A percentile compares a stretch with the other conserved stretches of the same genome.
Conservation (phyloP, 1,140 invertebrate species). For the Ceratoteleas bidentatus region DNA sequence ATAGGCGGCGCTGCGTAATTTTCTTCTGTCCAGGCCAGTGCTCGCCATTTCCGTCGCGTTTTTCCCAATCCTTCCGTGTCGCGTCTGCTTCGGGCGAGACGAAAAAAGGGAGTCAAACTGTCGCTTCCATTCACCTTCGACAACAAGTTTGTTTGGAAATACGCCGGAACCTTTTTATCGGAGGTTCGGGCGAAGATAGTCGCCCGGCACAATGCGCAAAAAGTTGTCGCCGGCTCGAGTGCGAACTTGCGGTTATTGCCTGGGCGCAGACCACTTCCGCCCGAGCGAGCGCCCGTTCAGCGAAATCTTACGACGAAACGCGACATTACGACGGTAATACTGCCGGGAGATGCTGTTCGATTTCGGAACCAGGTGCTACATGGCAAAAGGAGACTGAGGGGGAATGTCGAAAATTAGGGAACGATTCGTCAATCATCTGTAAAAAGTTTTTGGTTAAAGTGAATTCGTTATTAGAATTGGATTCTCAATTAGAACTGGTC, state of each 20-base stretch:
- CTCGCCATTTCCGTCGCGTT: no score
- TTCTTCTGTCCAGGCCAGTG: no score
- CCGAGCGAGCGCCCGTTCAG: slow-evolving; percentile 20
- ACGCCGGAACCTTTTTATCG: slow-evolving; percentile 48
- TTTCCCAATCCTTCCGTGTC: slow-evolving; percentile 33
- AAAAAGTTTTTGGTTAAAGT: no score
- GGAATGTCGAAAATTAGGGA: no score
- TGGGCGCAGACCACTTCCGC: slow-evolving; percentile 12
- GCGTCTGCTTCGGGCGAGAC: slow-evolving; percentile 19
- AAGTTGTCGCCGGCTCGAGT: slow-evolving; percentile 35
- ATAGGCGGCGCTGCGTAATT: no score
- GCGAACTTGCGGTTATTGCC: slow-evolving; percentile 48
- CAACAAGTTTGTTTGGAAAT: slow-evolving; percentile 56
- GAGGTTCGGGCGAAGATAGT: slow-evolving; percentile 27
- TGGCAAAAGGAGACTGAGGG: no score
- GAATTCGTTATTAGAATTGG: no score
- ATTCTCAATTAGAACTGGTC: no score
- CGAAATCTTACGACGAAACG: slow-evolving; percentile 19
- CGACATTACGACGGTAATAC: slow-evolving; percentile 37
- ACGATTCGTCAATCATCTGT: no score
- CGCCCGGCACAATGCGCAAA: slow-evolving; percentile 31
- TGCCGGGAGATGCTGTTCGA: no score
- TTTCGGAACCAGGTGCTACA: no score
- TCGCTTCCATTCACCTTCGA: slow-evolving; percentile 56
- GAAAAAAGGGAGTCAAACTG: slow-evolving; percentile 47